Evolutionary conservation across 2,113 vertebrate species (phyloP), one percentile per base, ranked within the genome.

Genomic region (Cyprinodon brontotheroides): DNA sequence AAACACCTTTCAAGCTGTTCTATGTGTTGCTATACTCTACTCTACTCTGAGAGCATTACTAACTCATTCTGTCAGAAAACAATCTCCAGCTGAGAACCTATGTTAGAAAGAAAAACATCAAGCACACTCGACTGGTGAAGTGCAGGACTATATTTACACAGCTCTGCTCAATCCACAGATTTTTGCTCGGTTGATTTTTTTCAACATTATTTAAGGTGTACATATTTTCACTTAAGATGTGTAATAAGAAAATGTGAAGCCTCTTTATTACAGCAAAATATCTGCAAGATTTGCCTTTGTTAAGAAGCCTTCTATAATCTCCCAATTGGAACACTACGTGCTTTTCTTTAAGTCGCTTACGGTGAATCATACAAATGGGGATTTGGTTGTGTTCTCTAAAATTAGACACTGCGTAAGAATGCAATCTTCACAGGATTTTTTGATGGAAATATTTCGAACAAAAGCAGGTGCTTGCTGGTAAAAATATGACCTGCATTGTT

Each of bases 21-120:
- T 53, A 15, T 6, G 17, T 3, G 47, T 50, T 50, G 15, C 14
- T 4, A 53, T 6, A 4, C 2, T 17, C 17, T 17, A 17, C 1
- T 29, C 29, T 4, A 57, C 72, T 61, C 61, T 63, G 59, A 64
- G 5, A 29, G 72, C 45, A 37, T 41, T 14, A 9, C 13, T 53
- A 11, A 65, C 66, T 62, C 43, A 15, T 70, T 67, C 70, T 75
- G 67, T 61, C 15, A 64, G 60, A 65, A 60, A 29, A 11, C 61
- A 60, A 29, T 47, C 68, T 53, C 53, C 65, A 73, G 73, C 70
- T 62, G 61, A n/a, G 60, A 72, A 69, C 29, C 38, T 36, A 65
- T 82, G 70, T 79, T 73, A 61, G 61, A 73, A 5, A 62, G 69
- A 22, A 75, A 40, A 61, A 65, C 70, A 70, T 81, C 73, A 81